Base-by-base conservation (phyloP, 2,888 invertebrate genomes). In the Chrysolina oricalcia region DNA sequence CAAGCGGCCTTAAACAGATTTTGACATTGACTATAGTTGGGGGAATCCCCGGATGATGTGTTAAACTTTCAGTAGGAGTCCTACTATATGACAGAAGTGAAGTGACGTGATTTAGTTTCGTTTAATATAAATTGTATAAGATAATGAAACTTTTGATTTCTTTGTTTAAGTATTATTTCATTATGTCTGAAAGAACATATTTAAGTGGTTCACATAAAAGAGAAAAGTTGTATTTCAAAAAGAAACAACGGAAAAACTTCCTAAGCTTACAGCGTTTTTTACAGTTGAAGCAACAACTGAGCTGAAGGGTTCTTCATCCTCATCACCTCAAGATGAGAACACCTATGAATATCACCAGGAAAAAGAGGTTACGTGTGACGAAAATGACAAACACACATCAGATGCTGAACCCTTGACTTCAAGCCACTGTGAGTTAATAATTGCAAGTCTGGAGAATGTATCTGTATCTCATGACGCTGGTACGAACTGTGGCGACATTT, bases 331-430 rank as follows among this genome's bases (percentile, higher is more conserved):
- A 46, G n/a, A 46, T 46, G n/a, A n/a, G n/a, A 46, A 46, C 15
- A 46, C n/a, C 46, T 46, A 1, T 13, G 46, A 46, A 46, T 46
- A 46, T 46, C 46, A 46, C 46, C 1, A 46, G 46, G 46, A 46
- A 46, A 46, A 46, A 15, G 46, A 46, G 46, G 46, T 46, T 46
- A 46, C 46, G 46, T 46, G 4, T 46, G 46, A 46, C 46, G 46
- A 46, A 46, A 46, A 46, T 46, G 46, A 46, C 46, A 9, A 46
- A 46, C 46, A 15, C 46, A 46, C 46, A 46, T 46, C 46, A 46
- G 15, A 46, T 46, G 46, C 1, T 46, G 46, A 5, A 9, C 6
- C 46, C n/a, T n/a, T 1, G 46, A 40, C 40, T 40, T 40, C 40
- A 40, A 40, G 40, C 40, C 5, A 40, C 40, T 40, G 40, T 40